Conservation (phyloP, 1,140 invertebrate species). For the Drosophila gunungcola region DNA sequence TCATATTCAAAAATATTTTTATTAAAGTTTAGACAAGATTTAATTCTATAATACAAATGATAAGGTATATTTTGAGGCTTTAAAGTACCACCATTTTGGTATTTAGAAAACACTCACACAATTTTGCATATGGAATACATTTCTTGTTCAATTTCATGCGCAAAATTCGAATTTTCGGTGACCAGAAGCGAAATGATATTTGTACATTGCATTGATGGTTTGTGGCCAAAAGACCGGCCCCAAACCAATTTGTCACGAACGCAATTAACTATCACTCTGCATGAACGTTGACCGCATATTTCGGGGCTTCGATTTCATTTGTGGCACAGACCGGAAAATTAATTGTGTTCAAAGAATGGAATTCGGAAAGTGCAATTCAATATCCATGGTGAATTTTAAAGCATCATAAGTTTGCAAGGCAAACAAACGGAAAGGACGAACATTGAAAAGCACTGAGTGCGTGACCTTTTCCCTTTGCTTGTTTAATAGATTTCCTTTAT, state of each 20-base stretch:
- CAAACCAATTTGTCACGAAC: slow-evolving; percentile 27
- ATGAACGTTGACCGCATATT: slow-evolving; percentile 29
- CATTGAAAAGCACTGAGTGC: not conserved
- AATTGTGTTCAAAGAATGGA: not conserved
- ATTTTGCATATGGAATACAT: slow-evolving; percentile 53
- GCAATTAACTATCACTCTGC: slow-evolving; percentile 41
- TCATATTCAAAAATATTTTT: not conserved
- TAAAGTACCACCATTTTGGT: not conserved
- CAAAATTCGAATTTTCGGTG: slow-evolving; percentile 37
- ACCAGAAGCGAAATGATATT: slow-evolving; percentile 10
- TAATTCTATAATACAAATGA: too few species aligned
- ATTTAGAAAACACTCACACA: not conserved
- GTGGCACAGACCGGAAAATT: slow-evolving; percentile 10
- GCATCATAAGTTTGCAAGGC: not conserved
- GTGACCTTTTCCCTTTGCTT: not conserved
- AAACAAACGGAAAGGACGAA: not conserved
- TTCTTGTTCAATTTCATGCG: slow-evolving; percentile 34
- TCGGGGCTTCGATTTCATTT: slow-evolving; percentile 28
- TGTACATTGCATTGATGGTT: slow-evolving; percentile 9
- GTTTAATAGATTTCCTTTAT: not conserved
- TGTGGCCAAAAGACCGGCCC: slow-evolving; percentile 7
- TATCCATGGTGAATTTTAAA: not conserved
- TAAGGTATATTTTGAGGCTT: too few species aligned
- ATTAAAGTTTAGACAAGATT: not conserved
- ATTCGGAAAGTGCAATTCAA: not conserved